A percentile compares a stretch with the other conserved stretches of the same genome.
phyloP scores from a whole-genome alignment of 1,140 invertebrate species.

The Harlomillsia oculata region DNA sequence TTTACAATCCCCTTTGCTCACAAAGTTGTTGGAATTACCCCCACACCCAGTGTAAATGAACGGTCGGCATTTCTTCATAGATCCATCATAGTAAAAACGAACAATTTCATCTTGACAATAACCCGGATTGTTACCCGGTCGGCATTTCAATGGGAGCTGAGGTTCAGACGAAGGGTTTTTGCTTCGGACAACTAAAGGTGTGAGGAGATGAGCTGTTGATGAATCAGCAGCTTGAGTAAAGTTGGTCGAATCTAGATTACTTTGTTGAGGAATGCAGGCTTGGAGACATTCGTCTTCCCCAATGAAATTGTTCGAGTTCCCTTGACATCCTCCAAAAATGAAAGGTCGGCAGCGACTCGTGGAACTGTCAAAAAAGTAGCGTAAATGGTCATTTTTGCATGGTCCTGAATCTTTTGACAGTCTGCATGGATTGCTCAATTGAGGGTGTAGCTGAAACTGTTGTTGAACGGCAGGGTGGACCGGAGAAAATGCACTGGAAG shows the following conservation, averaged over 20 bases:
- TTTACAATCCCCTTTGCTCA: conserved; percentile 16
- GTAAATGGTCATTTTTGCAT: conserved; percentile 27
- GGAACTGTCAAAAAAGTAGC: conserved; percentile 31
- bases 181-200: neutral
- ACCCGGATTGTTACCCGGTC: conserved; percentile 11
- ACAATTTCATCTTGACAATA: conserved; percentile 28
- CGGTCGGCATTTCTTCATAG: conserved; percentile 28
- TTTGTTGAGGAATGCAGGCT: neutral
- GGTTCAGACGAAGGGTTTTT: neutral
- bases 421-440: conserved; percentile 24
- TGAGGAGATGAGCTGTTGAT: too few species aligned
- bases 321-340: conserved; percentile 34
- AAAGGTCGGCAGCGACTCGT: conserved; percentile 26
- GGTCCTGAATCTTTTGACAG: conserved; percentile 32
- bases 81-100: conserved; percentile 24
- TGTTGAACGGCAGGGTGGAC: neutral
- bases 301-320: conserved; percentile 30
- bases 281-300: conserved; percentile 19
- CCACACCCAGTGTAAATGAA: conserved; percentile 27
- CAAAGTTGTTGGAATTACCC: conserved; percentile 27
- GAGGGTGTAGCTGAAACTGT: conserved; percentile 21
- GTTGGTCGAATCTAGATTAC: neutral
- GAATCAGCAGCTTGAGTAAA: neutral
- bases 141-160: conserved; percentile 28
- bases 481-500: conserved; percentile 15